These are phyloP conservation scores for Emydura subglobosa DNA, from an alignment of 2,113 vertebrate genomes.

Conservation along the genomic window DNA sequence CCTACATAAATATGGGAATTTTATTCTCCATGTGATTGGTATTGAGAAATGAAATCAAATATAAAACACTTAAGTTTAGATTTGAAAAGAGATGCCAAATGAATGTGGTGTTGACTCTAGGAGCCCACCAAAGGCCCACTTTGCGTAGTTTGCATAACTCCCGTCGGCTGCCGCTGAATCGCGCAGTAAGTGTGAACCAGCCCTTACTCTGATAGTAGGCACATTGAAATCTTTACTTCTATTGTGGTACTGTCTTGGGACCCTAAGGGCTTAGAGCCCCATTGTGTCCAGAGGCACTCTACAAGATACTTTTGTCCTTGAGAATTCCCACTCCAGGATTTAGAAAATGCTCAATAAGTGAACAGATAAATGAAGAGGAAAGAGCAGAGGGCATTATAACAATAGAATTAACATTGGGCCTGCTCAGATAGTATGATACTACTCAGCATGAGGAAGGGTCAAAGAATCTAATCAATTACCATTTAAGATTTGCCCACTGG, in stretches of 20 bases:
- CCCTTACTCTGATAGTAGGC: background rate
- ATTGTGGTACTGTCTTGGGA: background rate
- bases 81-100: conserved; percentile 3
- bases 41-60: background rate
- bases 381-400: background rate
- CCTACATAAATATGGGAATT: background rate
- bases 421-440: background rate
- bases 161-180: too few relatives aligned
- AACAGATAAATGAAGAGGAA: background rate
- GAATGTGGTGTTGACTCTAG: background rate
- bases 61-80: background rate
- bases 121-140: background rate
- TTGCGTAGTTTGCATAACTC: too few relatives aligned
- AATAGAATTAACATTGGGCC: background rate
- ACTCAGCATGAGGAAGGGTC: background rate
- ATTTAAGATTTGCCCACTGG: fast-evolving
- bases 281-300: background rate
- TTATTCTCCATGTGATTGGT: background rate
- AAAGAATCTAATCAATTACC: background rate
- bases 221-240: background rate
- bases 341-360: background rate
- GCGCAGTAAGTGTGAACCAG: too few relatives aligned
- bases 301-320: background rate
- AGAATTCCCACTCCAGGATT: background rate
- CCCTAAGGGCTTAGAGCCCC: background rate